phyloP scores from a whole-genome alignment of 2,797 vertebrate species.

The Phrynocephalus forsythii region DNA sequence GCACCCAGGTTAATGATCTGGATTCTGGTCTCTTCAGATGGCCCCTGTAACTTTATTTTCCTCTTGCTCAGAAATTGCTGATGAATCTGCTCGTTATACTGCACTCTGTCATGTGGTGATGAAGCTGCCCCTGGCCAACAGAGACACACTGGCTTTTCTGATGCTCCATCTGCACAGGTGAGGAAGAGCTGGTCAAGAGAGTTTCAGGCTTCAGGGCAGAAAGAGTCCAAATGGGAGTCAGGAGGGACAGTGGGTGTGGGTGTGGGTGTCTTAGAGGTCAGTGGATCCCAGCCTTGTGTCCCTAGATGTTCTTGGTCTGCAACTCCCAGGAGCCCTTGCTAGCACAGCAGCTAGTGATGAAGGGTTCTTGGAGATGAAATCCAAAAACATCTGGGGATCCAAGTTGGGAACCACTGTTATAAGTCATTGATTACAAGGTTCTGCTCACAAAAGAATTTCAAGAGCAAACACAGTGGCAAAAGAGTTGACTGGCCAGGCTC shows the following conservation, averaged over 20 bases:
- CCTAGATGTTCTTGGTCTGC: no score
- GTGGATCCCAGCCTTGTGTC: no score
- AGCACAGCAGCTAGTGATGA: no score
- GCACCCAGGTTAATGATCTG: not conserved
- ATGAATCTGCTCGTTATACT: slow-evolving; percentile 72
- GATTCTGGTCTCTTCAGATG: not conserved
- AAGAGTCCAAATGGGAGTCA: not conserved
- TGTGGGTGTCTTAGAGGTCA: not conserved
- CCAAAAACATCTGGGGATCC: no score
- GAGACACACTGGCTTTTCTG: slow-evolving; percentile 87
- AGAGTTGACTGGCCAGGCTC: not conserved
- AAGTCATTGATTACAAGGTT: not conserved
- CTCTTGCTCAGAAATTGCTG: slow-evolving; percentile 73
- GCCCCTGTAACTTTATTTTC: rapidly evolving
- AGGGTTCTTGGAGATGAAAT: no score
- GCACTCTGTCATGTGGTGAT: slow-evolving; percentile 74
- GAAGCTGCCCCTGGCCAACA: slow-evolving; percentile 83
- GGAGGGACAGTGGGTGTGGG: not conserved
- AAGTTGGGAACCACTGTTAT: no score
- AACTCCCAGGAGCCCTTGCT: no score
- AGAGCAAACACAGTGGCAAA: not conserved
- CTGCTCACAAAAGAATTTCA: not conserved
- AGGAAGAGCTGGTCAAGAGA: slow-evolving; percentile 5
- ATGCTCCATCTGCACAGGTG: slow-evolving; percentile 89
- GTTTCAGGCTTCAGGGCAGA: not conserved